phyloP scores from a whole-genome alignment of 1,140 invertebrate genomes.

The Notospermus geniculatus region DNA sequence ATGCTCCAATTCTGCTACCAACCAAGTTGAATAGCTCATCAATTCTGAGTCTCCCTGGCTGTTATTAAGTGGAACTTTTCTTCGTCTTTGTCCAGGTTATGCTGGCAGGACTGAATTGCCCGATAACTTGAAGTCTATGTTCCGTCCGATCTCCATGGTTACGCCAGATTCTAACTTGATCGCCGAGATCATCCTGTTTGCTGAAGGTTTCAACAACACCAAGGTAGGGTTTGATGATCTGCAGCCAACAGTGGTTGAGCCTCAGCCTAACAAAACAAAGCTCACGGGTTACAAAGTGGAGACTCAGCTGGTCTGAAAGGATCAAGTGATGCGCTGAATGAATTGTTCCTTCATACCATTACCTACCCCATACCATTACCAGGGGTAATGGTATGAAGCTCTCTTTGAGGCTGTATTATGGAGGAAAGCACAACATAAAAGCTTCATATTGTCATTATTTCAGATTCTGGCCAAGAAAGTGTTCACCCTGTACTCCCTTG shows the following conservation, averaged over 20 bases:
- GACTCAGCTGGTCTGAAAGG: no score
- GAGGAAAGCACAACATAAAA: no score
- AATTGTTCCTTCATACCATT: no score
- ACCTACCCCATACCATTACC: no score
- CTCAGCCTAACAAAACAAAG: no score
- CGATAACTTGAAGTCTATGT: conserved; percentile 59
- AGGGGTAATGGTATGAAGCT: no score
- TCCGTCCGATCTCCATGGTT: conserved; percentile 58
- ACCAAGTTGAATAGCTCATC: not conserved
- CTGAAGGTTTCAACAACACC: conserved; percentile 57
- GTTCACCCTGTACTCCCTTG: conserved; percentile 53
- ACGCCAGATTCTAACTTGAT: conserved; percentile 58
- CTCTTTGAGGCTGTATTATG: no score
- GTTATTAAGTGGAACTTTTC: conserved; percentile 14
- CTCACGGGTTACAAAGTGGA: no score
- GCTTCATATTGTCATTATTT: no score
- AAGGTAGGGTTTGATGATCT: conserved; percentile 39
- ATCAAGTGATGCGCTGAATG: no score
- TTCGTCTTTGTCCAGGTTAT: no score
- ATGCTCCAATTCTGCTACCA: not conserved
- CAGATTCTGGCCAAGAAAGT: conserved; percentile 57
- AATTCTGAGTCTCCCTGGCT: not conserved
- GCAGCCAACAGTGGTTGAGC: no score
- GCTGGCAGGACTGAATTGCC: conserved; percentile 56
- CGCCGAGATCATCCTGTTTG: conserved; percentile 58